A percentile compares a stretch with the other conserved stretches of the same genome.
These are phyloP conservation scores for Macrobrachium nipponense DNA, from an alignment of 1,140 invertebrate genomes.

Conservation along the genomic window DNA sequence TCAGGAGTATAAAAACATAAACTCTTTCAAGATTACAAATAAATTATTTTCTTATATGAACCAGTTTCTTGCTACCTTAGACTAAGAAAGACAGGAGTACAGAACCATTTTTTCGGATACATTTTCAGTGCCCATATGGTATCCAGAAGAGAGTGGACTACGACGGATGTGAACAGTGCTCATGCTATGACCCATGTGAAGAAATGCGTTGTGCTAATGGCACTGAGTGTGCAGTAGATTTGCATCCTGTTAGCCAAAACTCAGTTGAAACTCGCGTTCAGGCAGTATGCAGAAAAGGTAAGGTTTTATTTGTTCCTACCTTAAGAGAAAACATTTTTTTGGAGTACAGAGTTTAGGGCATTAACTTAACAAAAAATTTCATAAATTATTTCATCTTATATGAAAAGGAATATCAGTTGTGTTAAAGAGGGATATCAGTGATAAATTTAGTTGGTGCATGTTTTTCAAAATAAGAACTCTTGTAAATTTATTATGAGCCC, in stretches of 20 bases:
- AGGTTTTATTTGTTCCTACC: slow-evolving; percentile 61
- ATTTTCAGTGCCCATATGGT: slow-evolving; percentile 80
- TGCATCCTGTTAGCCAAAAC: background rate
- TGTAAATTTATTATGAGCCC: too few species aligned
- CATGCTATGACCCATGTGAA: slow-evolving; percentile 82
- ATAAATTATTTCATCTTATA: too few species aligned
- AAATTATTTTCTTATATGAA: too few species aligned
- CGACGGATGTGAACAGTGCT: slow-evolving; percentile 78
- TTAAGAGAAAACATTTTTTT: background rate
- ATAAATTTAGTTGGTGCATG: too few species aligned
- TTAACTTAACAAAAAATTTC: too few species aligned
- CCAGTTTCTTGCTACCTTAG: too few species aligned
- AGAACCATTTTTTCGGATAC: background rate
- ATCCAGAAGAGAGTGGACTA: slow-evolving; percentile 78
- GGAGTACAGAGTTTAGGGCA: too few species aligned
- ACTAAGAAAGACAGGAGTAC: too few species aligned
- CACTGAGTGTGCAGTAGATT: slow-evolving; percentile 35
- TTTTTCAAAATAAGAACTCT: too few species aligned
- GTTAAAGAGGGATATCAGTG: too few species aligned
- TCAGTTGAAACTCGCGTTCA: slow-evolving; percentile 51
- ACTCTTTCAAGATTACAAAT: background rate
- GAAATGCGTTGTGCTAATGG: slow-evolving; percentile 64
- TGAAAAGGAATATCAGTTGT: too few species aligned
- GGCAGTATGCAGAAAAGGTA: slow-evolving; percentile 77
- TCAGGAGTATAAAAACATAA: background rate